Base-by-base conservation (phyloP, 2,113 vertebrate genomes). In the Catharus minimus region DNA sequence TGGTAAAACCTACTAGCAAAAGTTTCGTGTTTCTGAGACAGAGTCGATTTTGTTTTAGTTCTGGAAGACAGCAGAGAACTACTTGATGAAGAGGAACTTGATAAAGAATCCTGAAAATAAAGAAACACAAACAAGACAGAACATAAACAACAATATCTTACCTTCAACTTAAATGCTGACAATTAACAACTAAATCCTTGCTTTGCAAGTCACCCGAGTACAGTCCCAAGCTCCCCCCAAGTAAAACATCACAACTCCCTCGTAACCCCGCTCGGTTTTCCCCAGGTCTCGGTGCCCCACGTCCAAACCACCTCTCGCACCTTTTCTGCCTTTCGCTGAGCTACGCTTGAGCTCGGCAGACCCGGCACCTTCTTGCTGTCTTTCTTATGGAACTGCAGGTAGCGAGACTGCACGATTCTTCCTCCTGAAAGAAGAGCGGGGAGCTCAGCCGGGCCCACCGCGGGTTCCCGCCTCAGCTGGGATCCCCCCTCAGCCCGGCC, bases 351-450 rank as follows among this genome's bases (percentile, higher is more conserved):
- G 23, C 60, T 50, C 41, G 12, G 2, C 39, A 24, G 4, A 2
- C 2, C 10, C 46, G 24, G 11, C 7, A 3, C 96, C 92, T 97
- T 95, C 18, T 43, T 73, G 15, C 11, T 3, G 1, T 38, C 10
- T 26, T 93, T 95, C 80, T 82, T 94, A 12, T 76, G 44, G 13
- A 73, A 95, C 14, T 97, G 92, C 79, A 97, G 36, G 67, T 97
- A 97, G 5, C 95, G 97, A 13, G 97, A 97, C 49, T 75, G 91
- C 0, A 97, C 88, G 18, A 96, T 5, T 85, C 92, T 96, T 77
- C 81, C 81, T 19, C 83, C 97, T 97, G 93, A 11, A 15, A 18
- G 53, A 81, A 5, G 13, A 8, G 67, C n/a, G 79, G 19, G 12
- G 44, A 52, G 10, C 36, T 90, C 68, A 89, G 71, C 23, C 39